phyloP scores from a whole-genome alignment of 2,888 invertebrate genomes.

The Odontomyia ornata region DNA sequence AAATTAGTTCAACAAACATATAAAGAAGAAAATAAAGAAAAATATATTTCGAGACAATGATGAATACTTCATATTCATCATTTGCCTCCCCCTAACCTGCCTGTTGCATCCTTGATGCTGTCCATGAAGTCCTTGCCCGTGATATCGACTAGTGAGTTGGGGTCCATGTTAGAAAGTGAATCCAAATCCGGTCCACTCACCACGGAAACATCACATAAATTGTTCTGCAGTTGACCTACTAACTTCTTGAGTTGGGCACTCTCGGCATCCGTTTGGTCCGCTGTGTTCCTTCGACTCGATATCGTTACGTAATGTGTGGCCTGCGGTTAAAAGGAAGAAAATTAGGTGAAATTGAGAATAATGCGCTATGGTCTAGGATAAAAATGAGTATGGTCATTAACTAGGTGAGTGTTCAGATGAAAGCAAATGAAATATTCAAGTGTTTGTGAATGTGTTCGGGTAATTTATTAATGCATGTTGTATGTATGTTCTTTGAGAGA shows the following conservation, averaged over 20 bases:
- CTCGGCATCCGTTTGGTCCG: constrained; percentile 64
- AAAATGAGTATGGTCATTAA: constrained; percentile 16
- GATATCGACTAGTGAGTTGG: constrained; percentile 85
- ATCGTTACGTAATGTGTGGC: constrained; percentile 64
- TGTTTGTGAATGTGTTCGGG: neutral
- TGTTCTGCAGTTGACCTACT: constrained; percentile 80
- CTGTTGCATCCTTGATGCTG: constrained; percentile 78
- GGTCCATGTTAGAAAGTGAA: constrained; percentile 88
- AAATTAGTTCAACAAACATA: constrained; percentile 40
- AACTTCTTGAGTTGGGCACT: constrained; percentile 73
- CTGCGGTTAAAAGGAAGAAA: constrained; percentile 53
- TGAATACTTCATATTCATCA: constrained; percentile 41
- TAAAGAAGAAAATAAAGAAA: constrained; percentile 50
- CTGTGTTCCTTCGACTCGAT: constrained; percentile 62
- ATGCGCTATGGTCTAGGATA: neutral
- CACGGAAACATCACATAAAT: constrained; percentile 84
- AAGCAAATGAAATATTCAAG: constrained; percentile 27
- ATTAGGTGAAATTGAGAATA: neutral
- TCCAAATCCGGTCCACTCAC: constrained; percentile 86
- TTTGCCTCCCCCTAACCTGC: constrained; percentile 67
- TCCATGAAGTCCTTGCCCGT: constrained; percentile 75
- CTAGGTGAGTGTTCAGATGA: constrained; percentile 9
- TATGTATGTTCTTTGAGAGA: neutral
- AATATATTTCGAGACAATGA: constrained; percentile 57
- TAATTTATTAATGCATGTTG: neutral